Evolutionary conservation across 2,888 invertebrate genomes (phyloP).

Genomic region (Coecobrya sp.): DNA sequence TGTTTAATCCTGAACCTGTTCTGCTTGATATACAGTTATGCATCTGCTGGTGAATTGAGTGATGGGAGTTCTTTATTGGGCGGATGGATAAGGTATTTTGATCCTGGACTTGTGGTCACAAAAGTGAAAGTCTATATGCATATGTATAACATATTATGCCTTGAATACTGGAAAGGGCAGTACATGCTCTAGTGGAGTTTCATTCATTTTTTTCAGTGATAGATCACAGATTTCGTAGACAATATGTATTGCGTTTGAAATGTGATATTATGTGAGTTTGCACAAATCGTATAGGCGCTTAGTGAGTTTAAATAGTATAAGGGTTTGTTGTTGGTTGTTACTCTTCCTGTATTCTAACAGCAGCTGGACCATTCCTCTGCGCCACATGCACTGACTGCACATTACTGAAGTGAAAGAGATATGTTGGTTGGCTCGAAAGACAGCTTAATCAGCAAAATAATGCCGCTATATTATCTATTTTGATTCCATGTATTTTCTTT

Average conservation of each 20-base stretch:
- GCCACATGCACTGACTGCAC: background rate
- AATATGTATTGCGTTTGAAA: slow-evolving; percentile 66
- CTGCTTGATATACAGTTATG: background rate
- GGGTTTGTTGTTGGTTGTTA: background rate
- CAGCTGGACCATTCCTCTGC: background rate
- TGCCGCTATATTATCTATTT: slow-evolving; percentile 57
- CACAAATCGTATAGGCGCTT: background rate
- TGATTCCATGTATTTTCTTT: slow-evolving; percentile 57
- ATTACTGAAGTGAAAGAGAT: slow-evolving; percentile 9
- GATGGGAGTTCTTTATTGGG: background rate
- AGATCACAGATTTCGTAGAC: slow-evolving; percentile 28
- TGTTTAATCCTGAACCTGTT: background rate
- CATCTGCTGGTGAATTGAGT: slow-evolving; percentile 23
- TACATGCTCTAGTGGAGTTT: background rate
- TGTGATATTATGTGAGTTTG: slow-evolving; percentile 22
- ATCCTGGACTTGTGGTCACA: background rate
- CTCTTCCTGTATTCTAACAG: background rate
- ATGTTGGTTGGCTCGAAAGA: slow-evolving; percentile 53
- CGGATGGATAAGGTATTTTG: slow-evolving; percentile 25
- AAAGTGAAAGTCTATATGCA: background rate
- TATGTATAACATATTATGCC: background rate
- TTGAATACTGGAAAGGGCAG: background rate
- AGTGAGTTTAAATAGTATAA: background rate
- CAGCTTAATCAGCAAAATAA: slow-evolving; percentile 76
- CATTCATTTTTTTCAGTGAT: slow-evolving; percentile 19